Percentiles rank a stretch among this genome's conserved stretches.
Evolutionary conservation across 2,888 invertebrate genomes (phyloP).

Genomic region (Strigamia maritima): DNA sequence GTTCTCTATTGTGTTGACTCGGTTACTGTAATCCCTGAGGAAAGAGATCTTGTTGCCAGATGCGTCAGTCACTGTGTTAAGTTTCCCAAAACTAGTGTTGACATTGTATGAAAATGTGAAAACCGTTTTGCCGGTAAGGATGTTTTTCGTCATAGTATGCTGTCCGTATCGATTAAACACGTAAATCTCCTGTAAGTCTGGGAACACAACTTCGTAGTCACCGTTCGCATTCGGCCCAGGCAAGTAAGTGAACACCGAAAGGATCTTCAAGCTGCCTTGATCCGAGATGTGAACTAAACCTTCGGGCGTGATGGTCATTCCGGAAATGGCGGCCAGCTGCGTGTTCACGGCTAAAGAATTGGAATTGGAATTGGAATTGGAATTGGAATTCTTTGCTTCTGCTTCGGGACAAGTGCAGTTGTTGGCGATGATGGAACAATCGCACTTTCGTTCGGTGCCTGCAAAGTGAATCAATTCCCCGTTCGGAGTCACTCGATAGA

Average conservation of each 20-base stretch:
- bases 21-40: constrained; percentile 70
- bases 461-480: constrained; percentile 91
- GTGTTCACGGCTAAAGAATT: constrained; percentile 88
- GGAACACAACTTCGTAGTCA: constrained; percentile 91
- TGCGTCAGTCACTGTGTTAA: constrained; percentile 78
- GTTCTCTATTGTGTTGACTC: constrained; percentile 75
- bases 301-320: constrained; percentile 88
- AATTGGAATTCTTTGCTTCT: too few relatives aligned
- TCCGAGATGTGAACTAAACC: constrained; percentile 94
- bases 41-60: constrained; percentile 90
- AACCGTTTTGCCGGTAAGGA: constrained; percentile 89
- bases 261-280: constrained; percentile 62
- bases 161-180: constrained; percentile 89
- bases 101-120: constrained; percentile 85
- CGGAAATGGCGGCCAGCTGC: constrained; percentile 89
- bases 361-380: too few relatives aligned
- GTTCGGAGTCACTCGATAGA: constrained; percentile 85
- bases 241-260: constrained; percentile 46
- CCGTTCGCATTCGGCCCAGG: constrained; percentile 54
- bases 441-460: constrained; percentile 86
- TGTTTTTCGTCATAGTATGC: constrained; percentile 88
- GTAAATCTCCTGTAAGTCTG: constrained; percentile 91
- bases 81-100: constrained; percentile 73
- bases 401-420: constrained; percentile 57
- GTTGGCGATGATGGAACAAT: constrained; percentile 80